These are phyloP conservation scores for Apis mellifera DNA, from an alignment of 1,140 invertebrate genomes.

Conservation along the genomic window Amel_HAv3.1 CM009941.2:13522501-13523000, in stretches of 20 bases:
- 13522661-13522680: not conserved
- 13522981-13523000: not conserved
- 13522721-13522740: not conserved
- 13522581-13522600: not conserved
- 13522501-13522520: not conserved
- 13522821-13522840: constrained; percentile 25
- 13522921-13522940: not conserved
- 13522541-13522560: not conserved
- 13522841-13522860: constrained; percentile 8
- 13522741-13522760: not conserved
- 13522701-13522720: not conserved
- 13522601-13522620: not conserved
- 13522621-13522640: not conserved
- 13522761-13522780: not conserved
- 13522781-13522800: constrained; percentile 15
- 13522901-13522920: not conserved
- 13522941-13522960: not conserved
- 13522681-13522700: no score
- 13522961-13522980: not conserved
- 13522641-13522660: not conserved
- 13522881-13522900: not conserved
- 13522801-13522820: constrained; percentile 23
- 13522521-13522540: not conserved
- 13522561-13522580: not conserved
- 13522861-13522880: not conserved